Evolutionary conservation across 1,140 invertebrate species (phyloP), one percentile per base, ranked within the genome.

Genomic region (Lethrus apterus): DNA sequence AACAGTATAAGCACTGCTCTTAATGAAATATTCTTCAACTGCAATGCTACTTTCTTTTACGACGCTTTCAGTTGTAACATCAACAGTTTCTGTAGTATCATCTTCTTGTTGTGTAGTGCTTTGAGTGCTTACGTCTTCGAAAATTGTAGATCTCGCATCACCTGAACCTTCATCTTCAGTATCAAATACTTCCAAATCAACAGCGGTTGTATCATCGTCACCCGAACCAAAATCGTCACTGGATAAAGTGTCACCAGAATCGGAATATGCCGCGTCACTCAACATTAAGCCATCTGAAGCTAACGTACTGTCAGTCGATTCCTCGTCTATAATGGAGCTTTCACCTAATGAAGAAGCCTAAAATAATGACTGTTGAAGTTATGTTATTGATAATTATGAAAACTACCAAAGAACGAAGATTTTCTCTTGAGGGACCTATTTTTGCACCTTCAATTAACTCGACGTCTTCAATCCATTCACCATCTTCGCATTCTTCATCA

Each of bases 221-320:
- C 60, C 63, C 4, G 63, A 65, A 17, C 62, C 60, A 15, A 52
- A 50, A 19, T 56, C 54, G 11, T 30, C 11, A 44, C 35, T 24
- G 30, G 43, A 31, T 11, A 48, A 19, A 29, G 33, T 17, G 31
- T 44, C 31, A 34, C 18, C 31, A 9, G 41, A 32, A 29, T 9
- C 36, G 24, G 56, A 62, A 41, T 40, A 51, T 7, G 65, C 54
- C 20, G 67, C 61, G 51, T 83, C 81, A 52, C 79, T 79, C 24
- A 76, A 63, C 81, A 83, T 83, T 3, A 71, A 61, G 4, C 80
- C 76, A 20, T 76, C 71, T 0, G 64, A 52, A 32, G 71, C 63
- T 5, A 72, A 65, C 8, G 63, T 58, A 10, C 59, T 53, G 43
- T 64, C 61, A 4, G 58, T 60, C 4, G 61, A 46, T 21, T 57